Base-by-base conservation (phyloP, 2,797 vertebrate species). In the Steatocranus sp. region DNA sequence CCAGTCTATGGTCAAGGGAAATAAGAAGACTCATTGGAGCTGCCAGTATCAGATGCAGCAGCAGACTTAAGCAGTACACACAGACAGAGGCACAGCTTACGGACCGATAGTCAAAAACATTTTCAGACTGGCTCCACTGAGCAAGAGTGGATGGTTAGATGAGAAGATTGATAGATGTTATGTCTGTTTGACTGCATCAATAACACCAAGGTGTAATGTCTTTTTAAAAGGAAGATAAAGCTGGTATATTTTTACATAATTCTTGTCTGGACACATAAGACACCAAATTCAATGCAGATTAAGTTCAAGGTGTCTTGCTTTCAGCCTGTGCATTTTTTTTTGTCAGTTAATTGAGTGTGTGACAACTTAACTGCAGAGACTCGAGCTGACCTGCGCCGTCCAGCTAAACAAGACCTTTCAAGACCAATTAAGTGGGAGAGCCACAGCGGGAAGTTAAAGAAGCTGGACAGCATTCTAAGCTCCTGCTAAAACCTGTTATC, bases 381-480 rank as follows among this genome's bases (percentile, higher is more conserved):
- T 79, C n/a, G 73, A 78, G 80, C 73, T 86, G 92, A 92, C 93
- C 91, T 82, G 87, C 20, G 9, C 74, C 3, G 30, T 86, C 82
- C 48, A 5, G 18, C 83, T 80, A 46, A 88, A 89, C 77, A 68
- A 86, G 87, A 91, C 88, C 81, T 91, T 90, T 93, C 86, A 89
- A 88, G 85, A 89, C 89, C 92, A 93, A 95, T 95, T 94, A 91
- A 88, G 78, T 5, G 68, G 68, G 85, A 90, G 89, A 81, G 86
- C 83, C 80, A 86, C 84, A 11, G 78, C 17, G 53, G 84, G 82
- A 76, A 68, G 77, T 82, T 83, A 80, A 74, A 77, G 75, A 15
- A 30, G 56, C 73, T 30, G 79, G 83, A 85, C 77, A 43, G 77
- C 77, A 75, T 85, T 85, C 27, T 76, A 20, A 43, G 81, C 74